Evolutionary conservation across 2,113 vertebrate species (phyloP).

Genomic region (Saccopteryx bilineata): DNA sequence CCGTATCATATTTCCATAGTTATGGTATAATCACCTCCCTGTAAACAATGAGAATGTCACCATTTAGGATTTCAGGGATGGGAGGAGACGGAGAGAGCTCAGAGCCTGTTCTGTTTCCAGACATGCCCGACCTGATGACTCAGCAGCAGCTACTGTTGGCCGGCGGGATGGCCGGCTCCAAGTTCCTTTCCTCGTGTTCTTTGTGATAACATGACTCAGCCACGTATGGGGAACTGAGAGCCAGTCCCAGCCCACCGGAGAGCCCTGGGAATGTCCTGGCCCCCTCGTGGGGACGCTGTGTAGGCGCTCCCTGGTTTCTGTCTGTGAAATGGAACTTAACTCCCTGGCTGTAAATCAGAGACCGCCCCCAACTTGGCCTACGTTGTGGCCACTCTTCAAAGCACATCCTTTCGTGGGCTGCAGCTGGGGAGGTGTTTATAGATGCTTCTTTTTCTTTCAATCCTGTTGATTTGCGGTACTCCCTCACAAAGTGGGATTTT

Average conservation of each 20-base stretch:
- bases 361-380: not conserved
- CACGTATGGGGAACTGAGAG: not conserved
- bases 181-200: not conserved
- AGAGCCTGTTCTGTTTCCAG: not conserved
- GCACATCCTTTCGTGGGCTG: fast-evolving
- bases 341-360: no score
- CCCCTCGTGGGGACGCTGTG: fast-evolving
- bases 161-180: not conserved
- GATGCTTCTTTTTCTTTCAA: fast-evolving
- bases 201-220: not conserved
- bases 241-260: not conserved
- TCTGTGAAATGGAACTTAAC: fast-evolving
- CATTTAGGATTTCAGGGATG: not conserved
- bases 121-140: not conserved
- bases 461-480: not conserved
- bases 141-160: not conserved
- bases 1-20: not conserved
- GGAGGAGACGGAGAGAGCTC: not conserved
- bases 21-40: not conserved
- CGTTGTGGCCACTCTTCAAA: fast-evolving
- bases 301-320: fast-evolving
- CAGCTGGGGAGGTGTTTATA: not conserved
- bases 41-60: constrained; percentile 45
- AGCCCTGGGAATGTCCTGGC: fast-evolving
- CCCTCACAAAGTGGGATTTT: not conserved